phyloP scores from a whole-genome alignment of 2,113 vertebrate species.

The Solea senegalensis region DNA sequence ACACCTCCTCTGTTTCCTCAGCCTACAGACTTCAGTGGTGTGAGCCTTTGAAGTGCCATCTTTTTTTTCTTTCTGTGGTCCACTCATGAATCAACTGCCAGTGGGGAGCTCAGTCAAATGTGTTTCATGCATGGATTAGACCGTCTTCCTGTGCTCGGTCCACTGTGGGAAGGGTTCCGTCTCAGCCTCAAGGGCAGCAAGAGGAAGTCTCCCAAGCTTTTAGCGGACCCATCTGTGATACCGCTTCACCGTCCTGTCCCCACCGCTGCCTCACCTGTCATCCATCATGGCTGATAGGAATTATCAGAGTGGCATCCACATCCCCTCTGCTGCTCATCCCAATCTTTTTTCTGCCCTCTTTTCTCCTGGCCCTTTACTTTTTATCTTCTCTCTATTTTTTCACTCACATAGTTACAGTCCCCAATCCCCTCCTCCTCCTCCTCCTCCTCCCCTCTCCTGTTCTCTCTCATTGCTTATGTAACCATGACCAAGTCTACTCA shows the following conservation, averaged over 20 bases:
- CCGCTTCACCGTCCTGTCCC: slow-evolving; percentile 34
- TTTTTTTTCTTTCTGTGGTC: slow-evolving; percentile 39
- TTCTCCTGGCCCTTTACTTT: not conserved
- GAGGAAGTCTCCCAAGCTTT: slow-evolving; percentile 51
- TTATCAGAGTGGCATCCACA: slow-evolving; percentile 7
- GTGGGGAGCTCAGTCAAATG: slow-evolving; percentile 47
- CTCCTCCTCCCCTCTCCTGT: slow-evolving; percentile 1
- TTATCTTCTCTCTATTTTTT: not conserved
- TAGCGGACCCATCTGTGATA: slow-evolving; percentile 46
- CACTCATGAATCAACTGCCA: slow-evolving; percentile 51
- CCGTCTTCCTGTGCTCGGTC: not conserved
- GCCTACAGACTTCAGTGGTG: slow-evolving; percentile 6
- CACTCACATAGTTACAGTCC: too few relatives aligned
- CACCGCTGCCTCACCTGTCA: slow-evolving; percentile 49
- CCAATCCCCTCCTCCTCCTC: not conserved
- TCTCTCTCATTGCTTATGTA: slow-evolving; percentile 69
- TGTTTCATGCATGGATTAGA: slow-evolving; percentile 66
- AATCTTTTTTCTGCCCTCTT: slow-evolving; percentile 4
- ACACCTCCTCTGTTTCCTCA: too few relatives aligned
- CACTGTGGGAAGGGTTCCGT: slow-evolving; percentile 41
- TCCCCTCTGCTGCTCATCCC: slow-evolving; percentile 18
- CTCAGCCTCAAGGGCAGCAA: slow-evolving; percentile 30
- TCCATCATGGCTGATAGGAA: slow-evolving; percentile 24
- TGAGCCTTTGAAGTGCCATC: slow-evolving; percentile 53
- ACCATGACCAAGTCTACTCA: slow-evolving; percentile 69